Percentiles rank a stretch among this genome's conserved stretches.
phyloP scores from a whole-genome alignment of 2,113 vertebrate species.

The Scortum barcoo region DNA sequence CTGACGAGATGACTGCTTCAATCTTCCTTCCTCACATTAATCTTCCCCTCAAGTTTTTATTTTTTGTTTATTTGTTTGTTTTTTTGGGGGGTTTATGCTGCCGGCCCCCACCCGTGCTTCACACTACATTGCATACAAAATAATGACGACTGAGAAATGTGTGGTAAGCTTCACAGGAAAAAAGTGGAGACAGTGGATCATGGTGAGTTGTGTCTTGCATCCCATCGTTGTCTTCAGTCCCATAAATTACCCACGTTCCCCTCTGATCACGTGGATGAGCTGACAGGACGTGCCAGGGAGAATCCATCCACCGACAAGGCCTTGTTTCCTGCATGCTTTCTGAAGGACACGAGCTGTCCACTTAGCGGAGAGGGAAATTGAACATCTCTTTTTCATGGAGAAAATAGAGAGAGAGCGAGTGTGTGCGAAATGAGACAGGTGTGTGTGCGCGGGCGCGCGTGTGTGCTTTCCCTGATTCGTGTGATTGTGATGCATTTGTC shows the following conservation, averaged over 20 bases:
- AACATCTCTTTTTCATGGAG: constrained; percentile 78
- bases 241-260: constrained; percentile 63
- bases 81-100: neutral
- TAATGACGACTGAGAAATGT: constrained; percentile 10
- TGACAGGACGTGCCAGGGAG: constrained; percentile 69
- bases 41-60: constrained; percentile 44
- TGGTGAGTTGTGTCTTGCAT: constrained; percentile 22
- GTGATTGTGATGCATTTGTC: constrained; percentile 67
- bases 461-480: constrained; percentile 13
- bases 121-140: constrained; percentile 15
- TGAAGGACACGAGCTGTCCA: constrained; percentile 80
- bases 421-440: constrained; percentile 64
- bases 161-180: constrained; percentile 10
- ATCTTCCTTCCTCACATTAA: constrained; percentile 67
- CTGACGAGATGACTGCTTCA: constrained; percentile 70
- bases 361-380: constrained; percentile 76
- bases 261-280: constrained; percentile 66
- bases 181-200: constrained; percentile 38
- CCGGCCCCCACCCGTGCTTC: neutral
- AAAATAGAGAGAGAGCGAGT: constrained; percentile 32
- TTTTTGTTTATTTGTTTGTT: neutral
- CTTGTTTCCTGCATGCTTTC: constrained; percentile 62
- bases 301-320: constrained; percentile 74
- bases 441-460: constrained; percentile 35
- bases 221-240: constrained; percentile 31